Evolutionary conservation across 2,888 invertebrate species (phyloP), one percentile per base, ranked within the genome.

Genomic region (Phortica magna): DNA sequence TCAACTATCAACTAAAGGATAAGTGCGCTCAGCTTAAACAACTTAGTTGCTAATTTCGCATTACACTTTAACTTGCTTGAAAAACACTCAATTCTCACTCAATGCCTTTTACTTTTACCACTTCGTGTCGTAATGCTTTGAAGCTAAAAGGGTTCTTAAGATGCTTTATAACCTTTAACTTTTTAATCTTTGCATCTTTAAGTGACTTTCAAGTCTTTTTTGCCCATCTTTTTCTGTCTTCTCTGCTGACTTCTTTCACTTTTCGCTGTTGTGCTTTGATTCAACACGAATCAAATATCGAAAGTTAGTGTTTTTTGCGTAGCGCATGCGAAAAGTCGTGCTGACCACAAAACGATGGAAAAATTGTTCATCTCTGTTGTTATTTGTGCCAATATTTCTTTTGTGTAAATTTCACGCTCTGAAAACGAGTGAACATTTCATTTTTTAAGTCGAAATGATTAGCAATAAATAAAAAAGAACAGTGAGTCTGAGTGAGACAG

Each of bases 361-460:
- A 48, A 14, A 12, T 48, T 48, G 10, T 9, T 14, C 48, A 12
- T 12, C 10, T 48, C 14, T 48, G 48, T 14, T 48, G 48, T 14
- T 31, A 31, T 31, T 31, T 31, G 31, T 31, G 31, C 9, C 48
- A 48, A 48, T 48, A 48, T 48, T 48, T 48, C 48, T 48, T 48
- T 48, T 48, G 48, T 61, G 61, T 12, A 48, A 82, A 86, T 87
- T 88, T 87, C 86, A 87, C 84, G 85, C 88, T 87, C 87, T 81
- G 81, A 79, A 86, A 78, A 79, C 31, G 53, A 14, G 22, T 22
- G 61, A 17, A 22, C 61, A n/a, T 71, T 71, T 71, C 53, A 22
- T 42, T 71, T 71, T 71, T 53, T n/a, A 53, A 71, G 31, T 17
- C 70, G n/a, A 71, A 71, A 71, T 82, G 80, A 82, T 86, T 86